Evolutionary conservation across 2,888 invertebrate genomes (phyloP), one percentile per base, ranked within the genome.

Genomic region (Campoplex nolae): DNA sequence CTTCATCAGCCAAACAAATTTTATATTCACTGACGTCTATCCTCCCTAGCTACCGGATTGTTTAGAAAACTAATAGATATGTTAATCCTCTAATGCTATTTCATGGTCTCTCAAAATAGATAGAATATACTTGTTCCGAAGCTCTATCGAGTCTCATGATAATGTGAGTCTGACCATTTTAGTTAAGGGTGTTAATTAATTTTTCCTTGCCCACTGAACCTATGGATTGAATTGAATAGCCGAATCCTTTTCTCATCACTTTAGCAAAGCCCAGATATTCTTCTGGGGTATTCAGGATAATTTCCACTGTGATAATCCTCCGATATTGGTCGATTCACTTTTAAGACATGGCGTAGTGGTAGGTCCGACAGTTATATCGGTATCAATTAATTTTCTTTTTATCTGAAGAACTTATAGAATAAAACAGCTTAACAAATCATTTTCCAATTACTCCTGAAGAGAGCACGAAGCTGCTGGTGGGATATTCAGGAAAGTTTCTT

Each of bases 391-490:
- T 62, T n/a, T 42, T 54, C 35, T 51, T 23, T 48, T 28, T 45
- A 38, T 18, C 45, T n/a, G 56, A 62, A 35, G n/a, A 74, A 58
- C 38, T 78, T 62, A 62, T 77, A 73, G 65, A 56, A 65, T 45
- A 82, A 86, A 88, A 84, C 75, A 58, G 78, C 84, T 88, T 76
- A 86, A 77, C 80, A 51, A 79, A 84, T 88, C 76, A 82, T 84
- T 75, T 70, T 32, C 38, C 82, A 86, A 88, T 84, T 84, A 82
- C 71, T 67, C 42, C 42, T 18, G 16, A 38, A 18, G 67, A 58
- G 67, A 58, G 78, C 8, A 23, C 42, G 48, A 73, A 48, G 54
- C 16, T 62, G 51, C 70, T 28, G 4, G 3, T 13, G 23, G 32
- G 45, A 51, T 71, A 78, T 68, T 67, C 35, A 13, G 78, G 35